Conservation (phyloP, 1,140 invertebrate genomes). For the Temnothorax curvispinosus region DNA sequence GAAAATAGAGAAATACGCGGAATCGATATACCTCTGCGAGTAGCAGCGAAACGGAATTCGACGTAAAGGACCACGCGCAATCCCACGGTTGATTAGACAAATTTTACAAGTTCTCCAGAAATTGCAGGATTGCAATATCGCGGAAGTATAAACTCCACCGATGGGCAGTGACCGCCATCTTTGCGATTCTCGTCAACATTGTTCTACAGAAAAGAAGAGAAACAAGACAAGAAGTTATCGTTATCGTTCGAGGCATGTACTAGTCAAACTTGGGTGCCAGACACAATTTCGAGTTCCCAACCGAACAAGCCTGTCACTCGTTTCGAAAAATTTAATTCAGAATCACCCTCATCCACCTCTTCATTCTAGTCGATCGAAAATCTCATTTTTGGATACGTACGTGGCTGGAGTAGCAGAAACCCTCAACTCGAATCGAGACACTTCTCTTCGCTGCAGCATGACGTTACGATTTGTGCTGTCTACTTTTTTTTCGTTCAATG, state of each 20-base stretch:
- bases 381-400: conserved; percentile 54
- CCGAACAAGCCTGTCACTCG: conserved; percentile 13
- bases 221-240: conserved; percentile 47
- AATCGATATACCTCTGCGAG: not conserved
- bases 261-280: conserved; percentile 39
- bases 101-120: conserved; percentile 79
- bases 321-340: conserved; percentile 62
- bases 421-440: not conserved
- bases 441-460: not conserved
- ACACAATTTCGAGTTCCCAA: conserved; percentile 31
- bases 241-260: conserved; percentile 25
- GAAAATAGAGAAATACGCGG: not conserved
- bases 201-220: not conserved
- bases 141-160: conserved; percentile 8
- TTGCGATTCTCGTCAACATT: not conserved
- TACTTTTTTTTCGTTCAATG: not conserved
- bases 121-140: conserved; percentile 56
- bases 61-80: conserved; percentile 67
- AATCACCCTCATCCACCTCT: not conserved
- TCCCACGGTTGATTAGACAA: conserved; percentile 77
- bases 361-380: not conserved
- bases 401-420: not conserved
- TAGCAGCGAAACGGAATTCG: conserved; percentile 1
- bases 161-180: conserved; percentile 3
- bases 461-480: conserved; percentile 12